These are phyloP conservation scores for Lithosia quadra DNA, from an alignment of 2,888 invertebrate species.

Conservation along the genomic window DNA sequence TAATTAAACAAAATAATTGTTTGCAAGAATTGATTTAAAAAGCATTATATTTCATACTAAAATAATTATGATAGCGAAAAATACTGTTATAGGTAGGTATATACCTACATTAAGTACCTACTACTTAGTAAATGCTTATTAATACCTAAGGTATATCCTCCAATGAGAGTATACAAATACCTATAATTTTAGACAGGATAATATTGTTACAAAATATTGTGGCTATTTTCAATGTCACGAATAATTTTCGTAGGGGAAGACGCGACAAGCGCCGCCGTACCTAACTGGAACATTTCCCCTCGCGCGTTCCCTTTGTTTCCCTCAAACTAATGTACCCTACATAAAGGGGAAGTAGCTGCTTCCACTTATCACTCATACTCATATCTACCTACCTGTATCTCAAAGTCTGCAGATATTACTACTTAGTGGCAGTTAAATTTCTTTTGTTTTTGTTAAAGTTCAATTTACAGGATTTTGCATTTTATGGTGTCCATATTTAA, in stretches of 20 bases:
- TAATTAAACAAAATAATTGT: neutral
- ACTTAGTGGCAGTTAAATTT: neutral
- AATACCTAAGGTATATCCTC: no score
- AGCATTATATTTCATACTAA: slow-evolving; percentile 10
- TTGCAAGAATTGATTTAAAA: neutral
- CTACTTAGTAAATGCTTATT: neutral
- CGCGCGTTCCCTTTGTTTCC: slow-evolving; percentile 43
- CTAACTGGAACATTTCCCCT: slow-evolving; percentile 25
- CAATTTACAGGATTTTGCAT: neutral
- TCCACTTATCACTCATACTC: no score
- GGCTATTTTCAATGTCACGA: slow-evolving; percentile 13
- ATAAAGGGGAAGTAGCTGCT: slow-evolving; percentile 18
- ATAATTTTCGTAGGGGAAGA: neutral
- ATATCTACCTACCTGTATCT: no score
- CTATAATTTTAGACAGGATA: neutral
- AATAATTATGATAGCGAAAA: neutral
- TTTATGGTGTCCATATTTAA: neutral
- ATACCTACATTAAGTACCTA: neutral
- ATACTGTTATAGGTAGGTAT: neutral
- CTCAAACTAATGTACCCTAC: slow-evolving; percentile 18
- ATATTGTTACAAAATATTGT: neutral
- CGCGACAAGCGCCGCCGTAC: neutral
- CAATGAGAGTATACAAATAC: no score
- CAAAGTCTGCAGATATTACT: neutral
- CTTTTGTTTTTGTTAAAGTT: neutral